phyloP scores from a whole-genome alignment of 1,140 invertebrate genomes.

The Lamellibrachia luymesi region DNA sequence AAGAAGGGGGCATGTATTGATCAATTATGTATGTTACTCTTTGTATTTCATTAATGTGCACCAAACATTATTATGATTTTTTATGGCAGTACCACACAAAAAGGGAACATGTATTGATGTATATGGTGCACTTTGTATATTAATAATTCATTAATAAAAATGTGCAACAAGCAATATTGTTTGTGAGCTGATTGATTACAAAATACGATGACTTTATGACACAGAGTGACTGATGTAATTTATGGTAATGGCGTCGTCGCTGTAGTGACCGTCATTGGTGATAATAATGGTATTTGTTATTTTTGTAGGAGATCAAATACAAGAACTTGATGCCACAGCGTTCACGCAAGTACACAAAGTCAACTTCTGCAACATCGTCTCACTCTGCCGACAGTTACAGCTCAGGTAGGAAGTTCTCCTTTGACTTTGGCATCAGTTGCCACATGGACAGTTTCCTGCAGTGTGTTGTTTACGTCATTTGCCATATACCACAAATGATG shows the following conservation, averaged over 20 bases:
- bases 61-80: no score
- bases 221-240: no score
- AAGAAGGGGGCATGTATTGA: no score
- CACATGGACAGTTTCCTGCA: neutral
- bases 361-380: neutral
- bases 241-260: neutral
- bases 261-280: neutral
- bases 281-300: neutral
- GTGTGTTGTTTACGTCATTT: neutral
- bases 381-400: neutral
- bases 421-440: neutral
- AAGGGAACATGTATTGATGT: no score
- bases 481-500: neutral
- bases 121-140: no score
- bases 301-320: neutral
- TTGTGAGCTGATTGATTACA: no score
- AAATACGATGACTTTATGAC: no score
- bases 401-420: slow-evolving; percentile 3
- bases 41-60: no score
- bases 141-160: no score
- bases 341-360: neutral
- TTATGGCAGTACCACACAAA: no score
- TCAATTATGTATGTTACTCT: no score
- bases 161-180: no score
- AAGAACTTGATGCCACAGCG: neutral